Evolutionary conservation across 1,140 invertebrate species (phyloP).

Genomic region (Chelonus insularis): DNA sequence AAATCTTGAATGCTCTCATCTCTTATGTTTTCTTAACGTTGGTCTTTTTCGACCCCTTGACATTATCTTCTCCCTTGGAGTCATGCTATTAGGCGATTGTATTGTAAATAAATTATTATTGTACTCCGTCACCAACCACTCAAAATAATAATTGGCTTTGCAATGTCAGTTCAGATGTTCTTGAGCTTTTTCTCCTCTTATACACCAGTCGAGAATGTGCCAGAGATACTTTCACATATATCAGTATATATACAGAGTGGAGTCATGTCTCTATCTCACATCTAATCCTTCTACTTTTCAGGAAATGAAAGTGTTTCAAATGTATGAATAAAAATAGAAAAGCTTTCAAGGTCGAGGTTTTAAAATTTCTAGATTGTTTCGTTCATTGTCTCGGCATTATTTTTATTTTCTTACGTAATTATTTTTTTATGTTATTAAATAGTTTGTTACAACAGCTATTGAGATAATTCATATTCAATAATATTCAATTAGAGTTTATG

Average conservation of each 20-base stretch:
- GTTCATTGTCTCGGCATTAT: no score
- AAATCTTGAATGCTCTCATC: neutral
- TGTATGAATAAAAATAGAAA: neutral
- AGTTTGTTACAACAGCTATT: no score
- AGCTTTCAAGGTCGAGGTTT: neutral
- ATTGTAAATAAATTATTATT: conserved; percentile 27
- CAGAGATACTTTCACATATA: neutral
- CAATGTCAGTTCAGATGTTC: conserved; percentile 6
- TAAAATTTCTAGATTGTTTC: no score
- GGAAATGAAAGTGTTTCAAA: conserved; percentile 24
- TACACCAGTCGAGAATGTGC: conserved; percentile 8
- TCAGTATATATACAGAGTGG: neutral
- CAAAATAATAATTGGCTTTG: conserved; percentile 29
- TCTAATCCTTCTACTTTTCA: neutral
- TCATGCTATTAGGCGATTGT: conserved; percentile 30
- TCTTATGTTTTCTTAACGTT: conserved; percentile 1
- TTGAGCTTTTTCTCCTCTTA: neutral
- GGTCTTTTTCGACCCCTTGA: neutral
- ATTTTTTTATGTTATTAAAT: no score
- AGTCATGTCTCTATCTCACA: neutral
- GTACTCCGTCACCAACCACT: conserved; percentile 21
- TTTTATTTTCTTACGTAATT: no score
- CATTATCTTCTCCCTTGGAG: conserved; percentile 11
- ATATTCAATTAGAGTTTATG: no score
- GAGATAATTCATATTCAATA: no score